A percentile compares a stretch with the other conserved stretches of the same genome.
Evolutionary conservation across 2,888 invertebrate species (phyloP).

Genomic region (Crossocerus cetratus): DNA sequence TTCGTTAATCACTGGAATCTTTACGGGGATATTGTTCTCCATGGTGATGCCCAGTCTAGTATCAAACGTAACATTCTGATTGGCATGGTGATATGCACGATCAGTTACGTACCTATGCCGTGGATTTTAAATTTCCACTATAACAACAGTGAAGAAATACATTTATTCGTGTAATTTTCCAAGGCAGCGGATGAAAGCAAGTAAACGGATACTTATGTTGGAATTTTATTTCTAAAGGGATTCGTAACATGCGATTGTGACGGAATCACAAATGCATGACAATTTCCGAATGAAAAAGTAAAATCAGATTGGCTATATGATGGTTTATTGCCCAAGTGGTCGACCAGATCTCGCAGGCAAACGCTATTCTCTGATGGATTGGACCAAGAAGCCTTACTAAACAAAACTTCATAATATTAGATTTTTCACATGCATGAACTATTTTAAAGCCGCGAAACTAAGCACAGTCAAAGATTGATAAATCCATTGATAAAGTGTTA

Average conservation of each 20-base stretch:
- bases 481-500: constrained; percentile 60
- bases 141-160: too few relatives aligned
- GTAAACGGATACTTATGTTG: too few relatives aligned
- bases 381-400: constrained; percentile 73
- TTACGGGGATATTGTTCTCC: constrained; percentile 88
- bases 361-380: constrained; percentile 49
- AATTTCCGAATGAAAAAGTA: too few relatives aligned
- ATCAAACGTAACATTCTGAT: constrained; percentile 65
- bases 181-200: too few relatives aligned
- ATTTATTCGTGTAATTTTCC: too few relatives aligned
- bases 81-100: constrained; percentile 14
- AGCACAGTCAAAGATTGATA: constrained; percentile 60
- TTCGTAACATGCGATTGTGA: constrained; percentile 2
- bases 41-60: constrained; percentile 84
- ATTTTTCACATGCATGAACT: constrained; percentile 44
- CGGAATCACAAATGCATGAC: constrained; percentile 35
- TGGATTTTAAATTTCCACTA: too few relatives aligned
- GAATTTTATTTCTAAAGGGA: neutral
- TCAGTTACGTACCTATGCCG: too few relatives aligned
- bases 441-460: constrained; percentile 65
- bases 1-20: constrained; percentile 92
- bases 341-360: too few relatives aligned
- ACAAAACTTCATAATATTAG: constrained; percentile 33
- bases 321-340: too few relatives aligned
- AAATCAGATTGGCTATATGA: too few relatives aligned